Conservation (phyloP, 2,888 invertebrate species). For the Cistogaster globosa region DNA sequence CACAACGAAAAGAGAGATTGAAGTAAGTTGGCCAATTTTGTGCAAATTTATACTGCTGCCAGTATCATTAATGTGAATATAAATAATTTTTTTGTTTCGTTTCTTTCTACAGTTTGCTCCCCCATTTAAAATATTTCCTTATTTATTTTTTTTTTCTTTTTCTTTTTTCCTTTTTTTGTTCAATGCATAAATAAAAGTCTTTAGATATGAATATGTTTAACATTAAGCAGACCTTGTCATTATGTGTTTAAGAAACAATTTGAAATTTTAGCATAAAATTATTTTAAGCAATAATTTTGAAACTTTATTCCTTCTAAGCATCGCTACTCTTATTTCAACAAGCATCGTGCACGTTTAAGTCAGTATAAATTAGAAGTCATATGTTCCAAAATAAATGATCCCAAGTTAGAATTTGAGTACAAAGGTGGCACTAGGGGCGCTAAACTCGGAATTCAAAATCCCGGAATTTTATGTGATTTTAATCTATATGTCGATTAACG, state of each 20-base stretch:
- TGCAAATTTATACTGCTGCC: conserved; percentile 59
- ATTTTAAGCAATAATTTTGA: conserved; percentile 58
- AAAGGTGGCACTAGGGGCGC: no score
- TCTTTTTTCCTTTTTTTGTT: not conserved
- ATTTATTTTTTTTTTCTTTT: not conserved
- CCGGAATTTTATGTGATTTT: no score
- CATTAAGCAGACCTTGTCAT: conserved; percentile 67
- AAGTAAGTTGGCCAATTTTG: conserved; percentile 62
- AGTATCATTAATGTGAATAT: conserved; percentile 29
- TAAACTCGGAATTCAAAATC: no score
- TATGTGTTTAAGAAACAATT: conserved; percentile 70
- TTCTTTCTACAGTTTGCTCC: not conserved
- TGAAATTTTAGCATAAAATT: conserved; percentile 55
- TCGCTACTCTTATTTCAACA: not conserved
- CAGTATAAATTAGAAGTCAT: no score
- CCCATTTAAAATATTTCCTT: conserved; percentile 28
- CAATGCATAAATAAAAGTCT: conserved; percentile 3
- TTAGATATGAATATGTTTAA: conserved; percentile 56
- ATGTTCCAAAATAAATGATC: no score
- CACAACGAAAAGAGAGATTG: conserved; percentile 3
- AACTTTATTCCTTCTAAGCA: conserved; percentile 49
- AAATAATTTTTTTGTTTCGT: no score
- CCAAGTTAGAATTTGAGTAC: no score
- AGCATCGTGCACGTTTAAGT: no score
- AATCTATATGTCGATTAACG: no score